Evolutionary conservation across 2,888 invertebrate genomes (phyloP).

Genomic region (Brenthis ino): DNA sequence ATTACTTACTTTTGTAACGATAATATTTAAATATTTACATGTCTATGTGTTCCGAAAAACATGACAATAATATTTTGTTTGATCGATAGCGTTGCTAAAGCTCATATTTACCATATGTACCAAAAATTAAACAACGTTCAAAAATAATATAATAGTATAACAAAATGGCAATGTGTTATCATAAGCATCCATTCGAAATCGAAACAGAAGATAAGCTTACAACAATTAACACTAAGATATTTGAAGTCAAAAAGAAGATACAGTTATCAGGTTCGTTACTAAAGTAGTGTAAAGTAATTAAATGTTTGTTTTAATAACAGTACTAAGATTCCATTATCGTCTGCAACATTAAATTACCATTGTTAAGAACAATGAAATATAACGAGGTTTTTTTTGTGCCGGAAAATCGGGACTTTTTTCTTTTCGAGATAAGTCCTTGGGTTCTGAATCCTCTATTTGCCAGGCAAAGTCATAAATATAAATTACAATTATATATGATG

Average conservation of each 20-base stretch:
- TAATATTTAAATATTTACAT: constrained; percentile 11
- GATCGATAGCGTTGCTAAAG: constrained; percentile 41
- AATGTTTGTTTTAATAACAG: no score
- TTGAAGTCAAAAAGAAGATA: constrained; percentile 93
- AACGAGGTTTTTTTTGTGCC: no score
- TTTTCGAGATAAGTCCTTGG: no score
- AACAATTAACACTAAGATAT: constrained; percentile 88
- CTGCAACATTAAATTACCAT: no score
- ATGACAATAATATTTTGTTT: constrained; percentile 34
- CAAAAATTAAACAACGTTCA: neutral
- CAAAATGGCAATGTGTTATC: constrained; percentile 64
- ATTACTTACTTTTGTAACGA: constrained; percentile 30
- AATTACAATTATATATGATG: no score
- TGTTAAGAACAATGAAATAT: no score
- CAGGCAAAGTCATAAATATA: no score
- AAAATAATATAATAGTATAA: constrained; percentile 38
- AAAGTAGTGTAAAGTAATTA: no score
- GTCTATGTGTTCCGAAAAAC: neutral
- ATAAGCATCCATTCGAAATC: constrained; percentile 77
- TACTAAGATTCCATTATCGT: neutral
- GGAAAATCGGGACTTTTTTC: no score
- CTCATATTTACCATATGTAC: constrained; percentile 2
- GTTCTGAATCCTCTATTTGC: no score
- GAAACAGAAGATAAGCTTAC: constrained; percentile 80
- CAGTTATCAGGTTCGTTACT: constrained; percentile 87